A percentile compares a stretch with the other conserved stretches of the same genome.
Conservation (phyloP, 1,140 invertebrate species). For the Augochlora pura region DNA sequence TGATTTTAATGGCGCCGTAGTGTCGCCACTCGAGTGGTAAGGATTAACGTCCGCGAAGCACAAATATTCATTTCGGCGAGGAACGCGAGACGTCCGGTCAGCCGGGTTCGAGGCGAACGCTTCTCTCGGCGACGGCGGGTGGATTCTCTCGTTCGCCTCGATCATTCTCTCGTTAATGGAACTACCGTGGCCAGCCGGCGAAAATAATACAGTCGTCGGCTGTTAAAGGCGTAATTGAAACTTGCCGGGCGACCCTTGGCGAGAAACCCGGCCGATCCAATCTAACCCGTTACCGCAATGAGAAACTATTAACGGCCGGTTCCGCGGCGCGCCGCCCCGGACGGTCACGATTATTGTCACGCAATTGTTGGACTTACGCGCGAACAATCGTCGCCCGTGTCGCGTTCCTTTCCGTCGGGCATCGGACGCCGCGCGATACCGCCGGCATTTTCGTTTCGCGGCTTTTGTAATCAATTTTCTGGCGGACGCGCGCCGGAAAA, state of each 20-base stretch:
- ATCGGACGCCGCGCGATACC: background rate
- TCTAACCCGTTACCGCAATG: background rate
- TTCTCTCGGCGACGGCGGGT: too few species aligned
- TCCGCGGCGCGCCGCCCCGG: background rate
- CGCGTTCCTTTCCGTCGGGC: background rate
- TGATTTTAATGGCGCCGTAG: too few species aligned
- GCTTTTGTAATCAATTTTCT: background rate
- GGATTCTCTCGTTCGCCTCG: background rate
- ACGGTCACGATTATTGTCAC: background rate
- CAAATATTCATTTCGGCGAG: too few species aligned
- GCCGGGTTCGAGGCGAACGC: too few species aligned
- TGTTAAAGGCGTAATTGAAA: slow-evolving; percentile 32
- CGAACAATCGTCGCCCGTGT: background rate
- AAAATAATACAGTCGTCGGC: slow-evolving; percentile 17
- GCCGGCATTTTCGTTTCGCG: background rate
- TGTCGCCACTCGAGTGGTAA: too few species aligned
- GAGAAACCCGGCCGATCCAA: background rate
- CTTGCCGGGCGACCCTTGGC: background rate
- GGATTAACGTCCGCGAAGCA: too few species aligned
- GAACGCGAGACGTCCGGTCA: too few species aligned
- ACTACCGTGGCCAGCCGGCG: background rate
- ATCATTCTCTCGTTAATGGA: slow-evolving; percentile 37
- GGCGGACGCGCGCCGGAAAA: background rate
- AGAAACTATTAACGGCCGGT: background rate
- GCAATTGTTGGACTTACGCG: background rate